Percentiles rank a stretch among this genome's conserved stretches.
These are phyloP conservation scores for Anthrax anthrax DNA, from an alignment of 2,888 invertebrate genomes.

Conservation along the genomic window DNA sequence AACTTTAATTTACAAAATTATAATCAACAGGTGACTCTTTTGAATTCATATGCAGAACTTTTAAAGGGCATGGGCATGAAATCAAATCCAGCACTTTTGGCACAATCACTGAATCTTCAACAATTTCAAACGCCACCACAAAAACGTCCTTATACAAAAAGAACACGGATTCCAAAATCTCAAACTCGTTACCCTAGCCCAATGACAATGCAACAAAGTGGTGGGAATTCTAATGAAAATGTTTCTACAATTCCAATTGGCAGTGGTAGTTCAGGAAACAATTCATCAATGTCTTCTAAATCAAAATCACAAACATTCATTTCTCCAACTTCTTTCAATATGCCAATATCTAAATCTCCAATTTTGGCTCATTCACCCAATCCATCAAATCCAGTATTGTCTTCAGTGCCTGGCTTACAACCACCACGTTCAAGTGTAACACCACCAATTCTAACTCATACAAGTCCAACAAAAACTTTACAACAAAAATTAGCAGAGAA, in stretches of 20 bases:
- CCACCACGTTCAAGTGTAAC: conserved; percentile 7
- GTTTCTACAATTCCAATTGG: background rate
- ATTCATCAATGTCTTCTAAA: conserved; percentile 3
- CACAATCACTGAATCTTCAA: conserved; percentile 13
- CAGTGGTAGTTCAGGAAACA: background rate
- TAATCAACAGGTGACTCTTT: conserved; percentile 14
- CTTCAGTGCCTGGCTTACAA: background rate
- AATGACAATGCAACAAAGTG: conserved; percentile 7
- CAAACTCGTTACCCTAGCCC: conserved; percentile 9
- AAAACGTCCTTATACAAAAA: conserved; percentile 15
- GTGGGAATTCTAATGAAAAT: conserved; percentile 1
- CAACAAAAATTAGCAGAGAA: conserved; percentile 56
- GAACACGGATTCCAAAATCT: conserved; percentile 14
- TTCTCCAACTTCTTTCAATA: conserved; percentile 3
- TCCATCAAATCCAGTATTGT: conserved; percentile 5
- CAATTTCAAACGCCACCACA: conserved; percentile 14
- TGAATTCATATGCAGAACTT: conserved; percentile 16
- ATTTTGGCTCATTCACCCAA: conserved; percentile 7
- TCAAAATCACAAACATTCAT: conserved; percentile 7
- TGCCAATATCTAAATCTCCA: conserved; percentile 9
- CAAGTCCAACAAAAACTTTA: conserved; percentile 47
- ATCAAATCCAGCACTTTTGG: conserved; percentile 9
- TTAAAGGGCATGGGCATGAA: conserved; percentile 12
- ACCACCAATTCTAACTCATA: conserved; percentile 20
- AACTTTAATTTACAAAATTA: conserved; percentile 15